Percentiles rank a stretch among this genome's conserved stretches.
These are phyloP conservation scores for Andrena camellia DNA, from an alignment of 2,888 invertebrate species.

Conservation along the genomic window DNA sequence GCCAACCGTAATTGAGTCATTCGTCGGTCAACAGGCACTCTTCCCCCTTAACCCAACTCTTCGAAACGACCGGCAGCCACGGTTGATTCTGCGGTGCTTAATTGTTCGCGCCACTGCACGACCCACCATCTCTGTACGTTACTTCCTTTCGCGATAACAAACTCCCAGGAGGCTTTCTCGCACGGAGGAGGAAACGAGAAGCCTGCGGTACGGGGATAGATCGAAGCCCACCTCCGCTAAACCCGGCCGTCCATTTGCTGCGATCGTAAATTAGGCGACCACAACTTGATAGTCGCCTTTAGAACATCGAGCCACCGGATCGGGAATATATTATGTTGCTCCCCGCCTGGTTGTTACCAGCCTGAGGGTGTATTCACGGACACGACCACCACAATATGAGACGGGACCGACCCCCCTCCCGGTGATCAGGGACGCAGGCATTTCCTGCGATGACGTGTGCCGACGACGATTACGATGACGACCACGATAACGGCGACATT, in stretches of 20 bases:
- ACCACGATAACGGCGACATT: conserved; percentile 25
- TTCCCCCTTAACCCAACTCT: too few relatives aligned
- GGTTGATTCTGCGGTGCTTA: conserved; percentile 3
- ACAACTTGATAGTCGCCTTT: conserved; percentile 63
- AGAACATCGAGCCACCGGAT: conserved; percentile 56
- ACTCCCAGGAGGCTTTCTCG: conserved; percentile 15
- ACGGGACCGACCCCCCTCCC: neutral
- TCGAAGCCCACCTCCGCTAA: conserved; percentile 38
- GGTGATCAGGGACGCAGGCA: conserved; percentile 17
- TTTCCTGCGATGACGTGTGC: conserved; percentile 6
- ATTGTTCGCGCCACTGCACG: conserved; percentile 10
- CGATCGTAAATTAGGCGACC: conserved; percentile 62
- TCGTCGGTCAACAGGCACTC: too few relatives aligned
- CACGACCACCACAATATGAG: conserved; percentile 11
- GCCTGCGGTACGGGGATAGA: neutral
- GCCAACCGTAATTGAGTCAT: too few relatives aligned
- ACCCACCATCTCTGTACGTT: conserved; percentile 5
- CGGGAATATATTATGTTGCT: conserved; percentile 60
- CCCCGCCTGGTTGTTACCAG: conserved; percentile 38
- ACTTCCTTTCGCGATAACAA: conserved; percentile 7
- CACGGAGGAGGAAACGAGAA: conserved; percentile 13
- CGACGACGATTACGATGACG: conserved; percentile 25
- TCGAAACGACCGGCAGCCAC: neutral
- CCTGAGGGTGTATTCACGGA: conserved; percentile 32
- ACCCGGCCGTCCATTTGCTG: conserved; percentile 51